Percentiles rank a stretch among this genome's conserved stretches.
Conservation (phyloP, 2,113 vertebrate species). For the Pelobates fuscus region DNA sequence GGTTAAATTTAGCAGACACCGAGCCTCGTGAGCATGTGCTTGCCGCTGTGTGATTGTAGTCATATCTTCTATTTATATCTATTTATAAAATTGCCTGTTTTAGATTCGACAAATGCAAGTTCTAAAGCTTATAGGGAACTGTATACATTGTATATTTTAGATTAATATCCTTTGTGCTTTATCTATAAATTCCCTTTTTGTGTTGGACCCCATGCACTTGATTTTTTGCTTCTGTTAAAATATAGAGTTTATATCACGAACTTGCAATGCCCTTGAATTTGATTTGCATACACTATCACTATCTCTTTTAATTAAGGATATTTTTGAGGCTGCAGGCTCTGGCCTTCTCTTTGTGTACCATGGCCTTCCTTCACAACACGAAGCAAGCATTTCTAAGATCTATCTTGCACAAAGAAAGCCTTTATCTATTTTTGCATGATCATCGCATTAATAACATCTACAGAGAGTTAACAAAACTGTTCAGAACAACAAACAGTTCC, state of each 20-base stretch:
- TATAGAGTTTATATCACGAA: not conserved
- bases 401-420: not conserved
- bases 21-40: no score
- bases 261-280: constrained; percentile 18
- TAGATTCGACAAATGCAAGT: no score
- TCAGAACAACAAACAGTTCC: not conserved
- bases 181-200: no score
- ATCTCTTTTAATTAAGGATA: constrained; percentile 1
- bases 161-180: no score
- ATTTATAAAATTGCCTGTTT: no score
- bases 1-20: no score
- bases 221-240: not conserved
- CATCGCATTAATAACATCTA: not conserved
- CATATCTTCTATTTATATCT: no score
- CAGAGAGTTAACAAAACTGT: no score
- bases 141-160: no score
- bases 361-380: not conserved
- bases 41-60: no score
- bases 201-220: no score
- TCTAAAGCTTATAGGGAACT: no score
- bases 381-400: not conserved
- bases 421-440: not conserved
- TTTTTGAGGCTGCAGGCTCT: constrained; percentile 7
- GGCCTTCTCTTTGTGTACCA: not conserved
- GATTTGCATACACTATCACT: not conserved